A percentile compares a stretch with the other conserved stretches of the same genome.
Conservation (phyloP, 2,113 vertebrate species). For the Phasianus colchicus region DNA sequence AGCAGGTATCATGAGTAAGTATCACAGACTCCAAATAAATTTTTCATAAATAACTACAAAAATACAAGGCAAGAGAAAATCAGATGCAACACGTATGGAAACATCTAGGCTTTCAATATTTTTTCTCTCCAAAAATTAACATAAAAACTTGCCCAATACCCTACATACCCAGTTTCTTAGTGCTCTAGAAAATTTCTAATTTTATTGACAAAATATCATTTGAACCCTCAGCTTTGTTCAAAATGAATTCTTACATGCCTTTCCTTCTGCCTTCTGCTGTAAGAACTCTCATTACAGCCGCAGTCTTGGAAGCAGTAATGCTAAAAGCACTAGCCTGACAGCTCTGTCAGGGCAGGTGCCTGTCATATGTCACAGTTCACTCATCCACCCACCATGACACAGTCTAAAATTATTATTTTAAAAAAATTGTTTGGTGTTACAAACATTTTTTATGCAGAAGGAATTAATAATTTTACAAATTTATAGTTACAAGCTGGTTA, state of each 20-base stretch:
- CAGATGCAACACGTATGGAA: not conserved
- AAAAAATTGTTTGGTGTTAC: not conserved
- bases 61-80: not conserved
- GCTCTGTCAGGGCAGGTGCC: slow-evolving; percentile 40
- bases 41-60: not conserved
- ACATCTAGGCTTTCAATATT: not conserved
- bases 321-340: slow-evolving; percentile 25
- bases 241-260: not conserved
- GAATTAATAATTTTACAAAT: not conserved
- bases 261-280: not conserved
- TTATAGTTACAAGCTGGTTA: not conserved
- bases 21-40: not conserved
- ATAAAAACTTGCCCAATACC: not conserved
- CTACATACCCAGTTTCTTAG: not conserved
- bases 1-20: not conserved
- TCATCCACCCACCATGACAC: slow-evolving; percentile 34
- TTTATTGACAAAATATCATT: not conserved
- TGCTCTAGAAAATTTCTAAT: not conserved
- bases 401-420: slow-evolving; percentile 28
- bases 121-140: not conserved
- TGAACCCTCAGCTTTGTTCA: not conserved
- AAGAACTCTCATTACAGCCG: slow-evolving; percentile 28
- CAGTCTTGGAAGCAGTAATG: slow-evolving; percentile 25
- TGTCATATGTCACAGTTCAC: slow-evolving; percentile 46
- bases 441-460: not conserved